Conservation (phyloP, 2,888 invertebrate genomes). For the Chesias legatella region DNA sequence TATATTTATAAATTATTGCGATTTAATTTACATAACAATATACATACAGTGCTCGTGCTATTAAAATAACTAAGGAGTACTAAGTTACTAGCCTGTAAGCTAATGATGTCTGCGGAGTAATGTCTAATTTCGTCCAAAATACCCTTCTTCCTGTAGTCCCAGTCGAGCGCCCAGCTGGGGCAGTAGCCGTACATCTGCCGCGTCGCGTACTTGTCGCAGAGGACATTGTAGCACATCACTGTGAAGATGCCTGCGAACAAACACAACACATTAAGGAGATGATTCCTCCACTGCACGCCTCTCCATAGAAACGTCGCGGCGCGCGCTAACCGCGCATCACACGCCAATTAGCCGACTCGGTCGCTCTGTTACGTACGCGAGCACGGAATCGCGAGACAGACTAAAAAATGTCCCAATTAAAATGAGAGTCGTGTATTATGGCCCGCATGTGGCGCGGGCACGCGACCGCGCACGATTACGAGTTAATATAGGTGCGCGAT, state of each 20-base stretch:
- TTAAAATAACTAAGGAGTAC: conserved; percentile 32
- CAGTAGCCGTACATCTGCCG: conserved; percentile 99
- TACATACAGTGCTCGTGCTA: conserved; percentile 29
- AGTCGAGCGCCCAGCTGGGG: conserved; percentile 98
- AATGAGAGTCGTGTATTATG: conserved; percentile 50
- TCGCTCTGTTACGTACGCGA: conserved; percentile 38
- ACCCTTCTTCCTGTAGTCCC: conserved; percentile 99
- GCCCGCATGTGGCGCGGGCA: conserved; percentile 52
- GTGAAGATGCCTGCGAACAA: conserved; percentile 91
- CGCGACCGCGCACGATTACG: conserved; percentile 40
- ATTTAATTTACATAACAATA: conserved; percentile 20
- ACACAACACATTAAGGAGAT: conserved; percentile 20
- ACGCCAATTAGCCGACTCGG: conserved; percentile 50
- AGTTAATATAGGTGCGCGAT: conserved; percentile 3
- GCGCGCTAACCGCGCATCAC: conserved; percentile 43
- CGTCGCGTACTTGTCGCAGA: conserved; percentile 99
- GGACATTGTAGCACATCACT: conserved; percentile 99
- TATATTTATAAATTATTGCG: conserved; percentile 16
- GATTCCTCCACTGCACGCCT: conserved; percentile 21
- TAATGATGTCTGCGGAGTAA: conserved; percentile 98
- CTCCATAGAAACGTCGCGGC: conserved; percentile 36
- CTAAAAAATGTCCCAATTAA: conserved; percentile 63
- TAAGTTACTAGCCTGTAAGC: conserved; percentile 79
- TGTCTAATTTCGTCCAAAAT: conserved; percentile 98
- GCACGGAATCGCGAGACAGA: conserved; percentile 50